Evolutionary conservation across 2,888 invertebrate genomes (phyloP), one percentile per base, ranked within the genome.

Genomic region (Orthosia gothica): DNA sequence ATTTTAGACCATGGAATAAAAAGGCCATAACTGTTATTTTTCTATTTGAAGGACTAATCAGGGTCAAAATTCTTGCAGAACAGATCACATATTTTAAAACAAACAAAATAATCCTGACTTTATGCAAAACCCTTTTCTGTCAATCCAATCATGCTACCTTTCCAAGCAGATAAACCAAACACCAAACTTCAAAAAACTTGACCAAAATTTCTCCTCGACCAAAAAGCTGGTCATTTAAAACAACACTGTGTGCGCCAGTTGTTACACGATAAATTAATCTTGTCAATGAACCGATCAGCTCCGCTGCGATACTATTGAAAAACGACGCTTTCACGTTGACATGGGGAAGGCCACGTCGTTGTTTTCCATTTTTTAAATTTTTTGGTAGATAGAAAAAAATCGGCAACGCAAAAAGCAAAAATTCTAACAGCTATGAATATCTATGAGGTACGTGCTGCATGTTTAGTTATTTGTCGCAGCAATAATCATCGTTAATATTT

Each of bases 191-290:
- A 26, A 67, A 79, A 73, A 70, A 70, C 65, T 58, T 70, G 18
- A 62, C 58, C 63, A 3, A 70, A 70, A 71, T 71, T 58, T 54
- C 63, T 16, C 58, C 55, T 40, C 50, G 13, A 50, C 61, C 65
- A 75, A 72, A 79, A 76, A 77, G 68, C 79, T 50, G 68, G 70
- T 72, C 67, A 81, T 86, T 85, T 87, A 82, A 84, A 85, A 86
- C 79, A 81, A 79, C 77, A 68, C 69, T 73, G 82, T 81, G 71
- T 76, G 74, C 77, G 76, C 81, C 94, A 94, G 91, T 93, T 93
- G 93, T 92, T 93, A 92, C 94, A 93, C 93, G 94, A 95, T 94
- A 93, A 93, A 95, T 94, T 94, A 94, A 91, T 89, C 89, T 89
- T 92, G 93, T 93, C 94, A 91, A 89, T 92, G 91, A 85, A 89